Evolutionary conservation across 2,888 invertebrate species (phyloP).

Genomic region (Caenorhabditis japonica): DNA sequence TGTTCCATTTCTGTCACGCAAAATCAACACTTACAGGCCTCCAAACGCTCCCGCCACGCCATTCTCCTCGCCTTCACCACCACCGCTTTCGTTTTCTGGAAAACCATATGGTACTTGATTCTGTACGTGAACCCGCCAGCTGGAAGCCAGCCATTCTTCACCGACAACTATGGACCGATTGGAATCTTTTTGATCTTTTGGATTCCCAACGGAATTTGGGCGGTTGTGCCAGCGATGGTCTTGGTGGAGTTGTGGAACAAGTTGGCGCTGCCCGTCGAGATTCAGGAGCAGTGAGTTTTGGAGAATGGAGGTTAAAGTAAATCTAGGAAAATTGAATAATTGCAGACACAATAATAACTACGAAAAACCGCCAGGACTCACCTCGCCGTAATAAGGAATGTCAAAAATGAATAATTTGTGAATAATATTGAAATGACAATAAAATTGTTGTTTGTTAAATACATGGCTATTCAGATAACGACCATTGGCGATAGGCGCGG

Average conservation of each 20-base stretch:
- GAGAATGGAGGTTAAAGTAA: too few species aligned
- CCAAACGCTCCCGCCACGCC: constrained; percentile 67
- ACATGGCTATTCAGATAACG: too few species aligned
- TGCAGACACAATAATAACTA: constrained; percentile 51
- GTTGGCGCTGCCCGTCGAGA: constrained; percentile 55
- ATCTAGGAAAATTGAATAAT: too few species aligned
- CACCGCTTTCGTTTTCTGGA: constrained; percentile 73
- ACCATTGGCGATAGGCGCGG: too few species aligned
- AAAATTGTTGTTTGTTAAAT: too few species aligned
- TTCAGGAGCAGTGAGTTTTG: constrained; percentile 51
- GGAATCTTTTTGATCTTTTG: constrained; percentile 57
- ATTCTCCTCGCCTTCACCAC: constrained; percentile 70
- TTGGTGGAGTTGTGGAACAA: constrained; percentile 68
- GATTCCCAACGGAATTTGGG: constrained; percentile 65
- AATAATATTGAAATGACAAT: too few species aligned
- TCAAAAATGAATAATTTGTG: too few species aligned
- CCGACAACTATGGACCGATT: constrained; percentile 41
- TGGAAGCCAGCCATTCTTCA: constrained; percentile 55
- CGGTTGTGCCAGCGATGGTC: constrained; percentile 66
- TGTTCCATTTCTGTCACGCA: background rate
- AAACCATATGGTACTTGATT: constrained; percentile 70
- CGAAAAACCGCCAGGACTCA: constrained; percentile 50
- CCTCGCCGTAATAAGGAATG: constrained; percentile 23
- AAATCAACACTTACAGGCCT: constrained; percentile 55
- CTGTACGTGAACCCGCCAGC: constrained; percentile 68